Percentiles rank a stretch among this genome's conserved stretches.
Evolutionary conservation across 2,888 invertebrate genomes (phyloP).

Genomic region (Norana najaformis): DNA sequence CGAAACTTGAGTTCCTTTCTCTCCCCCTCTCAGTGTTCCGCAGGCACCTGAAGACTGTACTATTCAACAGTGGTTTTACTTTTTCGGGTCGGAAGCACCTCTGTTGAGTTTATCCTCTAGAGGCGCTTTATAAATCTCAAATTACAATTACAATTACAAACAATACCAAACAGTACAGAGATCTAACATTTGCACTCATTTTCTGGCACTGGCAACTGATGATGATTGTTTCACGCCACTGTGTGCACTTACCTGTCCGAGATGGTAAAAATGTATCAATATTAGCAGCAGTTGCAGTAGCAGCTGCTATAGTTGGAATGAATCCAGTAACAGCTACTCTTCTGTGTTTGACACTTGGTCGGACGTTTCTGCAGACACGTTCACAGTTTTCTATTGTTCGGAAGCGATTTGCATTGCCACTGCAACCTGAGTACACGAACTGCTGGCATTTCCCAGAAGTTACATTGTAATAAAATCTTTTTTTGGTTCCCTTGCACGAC

Average conservation of each 20-base stretch:
- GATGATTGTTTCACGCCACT: not conserved
- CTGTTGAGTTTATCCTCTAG: too few relatives aligned
- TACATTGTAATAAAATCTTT: not conserved
- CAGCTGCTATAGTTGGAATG: not conserved
- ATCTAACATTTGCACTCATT: not conserved
- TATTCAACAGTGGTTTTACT: too few relatives aligned
- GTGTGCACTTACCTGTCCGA: not conserved
- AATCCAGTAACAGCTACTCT: not conserved
- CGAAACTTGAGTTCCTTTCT: too few relatives aligned
- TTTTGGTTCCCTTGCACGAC: not conserved
- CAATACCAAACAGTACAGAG: not conserved
- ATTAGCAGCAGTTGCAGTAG: not conserved
- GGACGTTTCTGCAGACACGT: not conserved
- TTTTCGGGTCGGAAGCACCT: too few relatives aligned
- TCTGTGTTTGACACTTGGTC: not conserved
- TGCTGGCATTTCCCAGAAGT: not conserved
- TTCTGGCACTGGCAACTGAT: not conserved
- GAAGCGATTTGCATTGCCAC: slow-evolving; percentile 42
- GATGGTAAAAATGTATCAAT: not conserved
- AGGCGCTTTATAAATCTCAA: too few relatives aligned
- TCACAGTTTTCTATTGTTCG: not conserved
- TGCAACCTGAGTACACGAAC: slow-evolving; percentile 32
- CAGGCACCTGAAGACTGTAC: too few relatives aligned
- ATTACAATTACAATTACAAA: too few relatives aligned
- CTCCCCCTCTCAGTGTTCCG: too few relatives aligned